Base-by-base conservation (phyloP, 2,888 invertebrate species). In the Pollenia labialis region DNA sequence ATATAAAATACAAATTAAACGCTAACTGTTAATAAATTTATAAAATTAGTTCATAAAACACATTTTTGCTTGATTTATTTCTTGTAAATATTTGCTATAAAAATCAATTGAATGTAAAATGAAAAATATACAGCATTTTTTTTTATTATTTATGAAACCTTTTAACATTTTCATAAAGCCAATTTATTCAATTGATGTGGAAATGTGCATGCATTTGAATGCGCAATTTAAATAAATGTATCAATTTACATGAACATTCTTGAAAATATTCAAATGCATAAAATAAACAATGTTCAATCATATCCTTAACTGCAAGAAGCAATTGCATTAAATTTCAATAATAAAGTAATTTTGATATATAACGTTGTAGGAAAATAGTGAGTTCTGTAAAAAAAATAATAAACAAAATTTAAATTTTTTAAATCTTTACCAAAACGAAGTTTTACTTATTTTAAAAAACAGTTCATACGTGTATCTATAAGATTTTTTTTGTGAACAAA, bases 171-270 rank as follows among this genome's bases (percentile, higher is more conserved):
- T 54, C 54, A 12, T 44, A 16, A n/a, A 68, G 50, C 40, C 68
- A 68, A 68, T 54, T 18, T 54, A 71, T 69, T 11, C 52, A 42
- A 71, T 54, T 71, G 54, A 12, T 71, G 10, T 44, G 40, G 23
- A 71, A 71, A 71, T 71, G 14, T 44, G 23, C n/a, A 42, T 56
- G 18, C 56, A 71, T 71, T 50, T 71, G 23, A 56, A 71, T 23
- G 42, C 1, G 32, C 60, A 60, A 60, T 32, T 32, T 32, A 32
- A 32, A 32, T 32, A 32, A 32, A 32, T 32, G 6, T 32, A 32
- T 60, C 42, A 60, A 23, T 42, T 42, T 42, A n/a, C n/a, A 14
- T 32, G 14, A 14, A 58, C 14, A 58, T 40, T 60, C n/a, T 60
- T 40, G 14, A 42, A 60, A 60, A n/a, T n/a, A n/a, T 9, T 60